Conservation (phyloP, 1,140 invertebrate species). For the Araneus ventricosus region DNA sequence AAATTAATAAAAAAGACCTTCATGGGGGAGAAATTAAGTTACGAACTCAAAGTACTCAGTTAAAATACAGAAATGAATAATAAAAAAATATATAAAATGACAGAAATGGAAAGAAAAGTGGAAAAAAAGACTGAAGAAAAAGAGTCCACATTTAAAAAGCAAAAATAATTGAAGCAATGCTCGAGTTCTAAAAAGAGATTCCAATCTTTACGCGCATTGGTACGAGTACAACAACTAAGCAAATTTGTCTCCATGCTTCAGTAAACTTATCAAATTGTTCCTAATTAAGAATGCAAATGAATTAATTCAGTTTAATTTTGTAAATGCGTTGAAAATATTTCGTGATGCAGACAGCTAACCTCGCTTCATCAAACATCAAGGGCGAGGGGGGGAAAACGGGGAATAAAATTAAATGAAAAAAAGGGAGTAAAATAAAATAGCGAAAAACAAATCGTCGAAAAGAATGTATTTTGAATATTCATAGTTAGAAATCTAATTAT, state of each 20-base stretch:
- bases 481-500: slow-evolving; percentile 76
- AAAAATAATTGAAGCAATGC: slow-evolving; percentile 75
- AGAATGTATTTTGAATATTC: slow-evolving; percentile 76
- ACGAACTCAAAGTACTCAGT: slow-evolving; percentile 69
- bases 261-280: slow-evolving; percentile 76
- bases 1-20: slow-evolving; percentile 60
- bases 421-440: slow-evolving; percentile 69
- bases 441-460: slow-evolving; percentile 74
- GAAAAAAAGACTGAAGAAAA: slow-evolving; percentile 62
- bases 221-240: slow-evolving; percentile 73
- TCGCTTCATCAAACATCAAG: slow-evolving; percentile 74
- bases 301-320: slow-evolving; percentile 76
- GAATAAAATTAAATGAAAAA: slow-evolving; percentile 70
- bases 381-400: slow-evolving; percentile 13
- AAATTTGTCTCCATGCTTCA: slow-evolving; percentile 74
- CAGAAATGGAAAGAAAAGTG: slow-evolving; percentile 52
- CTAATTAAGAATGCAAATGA: slow-evolving; percentile 76
- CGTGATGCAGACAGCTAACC: slow-evolving; percentile 60
- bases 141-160: slow-evolving; percentile 67
- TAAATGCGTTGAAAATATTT: slow-evolving; percentile 76
- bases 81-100: slow-evolving; percentile 67
- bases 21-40: slow-evolving; percentile 74
- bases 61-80: slow-evolving; percentile 69
- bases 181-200: slow-evolving; percentile 64
- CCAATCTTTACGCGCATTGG: slow-evolving; percentile 64